Evolutionary conservation across 2,113 vertebrate species (phyloP), one percentile per base, ranked within the genome.

Genomic region (Daphoenositta chrysoptera): DNA sequence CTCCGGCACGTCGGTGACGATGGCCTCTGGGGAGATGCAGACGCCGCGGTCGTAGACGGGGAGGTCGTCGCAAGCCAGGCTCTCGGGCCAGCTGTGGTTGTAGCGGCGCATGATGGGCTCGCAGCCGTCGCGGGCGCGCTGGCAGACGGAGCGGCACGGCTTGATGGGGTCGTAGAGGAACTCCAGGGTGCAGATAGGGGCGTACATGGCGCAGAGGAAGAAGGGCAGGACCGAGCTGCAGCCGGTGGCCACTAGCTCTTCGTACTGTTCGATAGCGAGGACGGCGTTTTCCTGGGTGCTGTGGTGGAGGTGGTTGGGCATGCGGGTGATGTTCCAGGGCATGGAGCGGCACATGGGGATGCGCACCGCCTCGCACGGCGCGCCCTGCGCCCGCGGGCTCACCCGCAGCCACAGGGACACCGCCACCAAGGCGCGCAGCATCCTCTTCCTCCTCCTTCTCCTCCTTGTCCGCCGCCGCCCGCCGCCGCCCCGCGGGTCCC

Each of bases 251-350:
- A 98, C 98, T 77, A 98, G 94, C 93, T 98, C 98, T 90, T 98
- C 97, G 77, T 98, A 98, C 73, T 98, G 98, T 83, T 98, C 98
- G 50, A 98, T 98, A 83, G 98, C 98, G 56, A 98, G 97, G 65
- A 98, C 79, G 68, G 98, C 98, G 93, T 98, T 98, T 61, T 98
- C 98, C 93, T 98, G 98, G 15, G 98, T 98, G 97, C 98, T 98
- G 97, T 98, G 98, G 87, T 98, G 98, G 81, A 98, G 98, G 96
- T 98, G 98, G 93, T 98, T 98, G 93, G 98, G 98, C 98, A 98
- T 98, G 89, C 98, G 97, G 45, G 98, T 98, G 90, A 98, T 97
- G 97, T 98, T 98, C 98, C 98, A 98, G 70, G 98, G 98, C 98
- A 98, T 98, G 93, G 97, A 31, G 26, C 96, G 73, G 83, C 98